Conservation (phyloP, 2,888 invertebrate species). For the Chirona hameri region DNA sequence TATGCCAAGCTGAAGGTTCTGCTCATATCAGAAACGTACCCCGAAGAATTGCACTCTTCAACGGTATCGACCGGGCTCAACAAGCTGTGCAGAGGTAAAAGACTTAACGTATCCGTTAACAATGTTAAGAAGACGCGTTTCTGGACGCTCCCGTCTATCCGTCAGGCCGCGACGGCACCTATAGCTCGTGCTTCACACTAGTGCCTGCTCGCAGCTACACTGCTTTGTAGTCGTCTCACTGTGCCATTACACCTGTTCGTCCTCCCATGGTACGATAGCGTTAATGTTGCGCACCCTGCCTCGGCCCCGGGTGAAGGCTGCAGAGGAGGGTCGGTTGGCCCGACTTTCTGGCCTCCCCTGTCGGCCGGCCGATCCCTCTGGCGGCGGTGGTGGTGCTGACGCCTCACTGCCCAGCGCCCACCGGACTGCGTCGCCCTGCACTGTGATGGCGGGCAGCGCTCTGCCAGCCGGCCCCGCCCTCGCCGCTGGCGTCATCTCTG, state of each 20-base stretch:
- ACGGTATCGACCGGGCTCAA: too few species aligned
- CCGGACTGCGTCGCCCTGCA: background rate
- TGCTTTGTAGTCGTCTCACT: background rate
- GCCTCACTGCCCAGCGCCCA: conserved; percentile 2
- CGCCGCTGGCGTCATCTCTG: background rate
- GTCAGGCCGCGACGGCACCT: too few species aligned
- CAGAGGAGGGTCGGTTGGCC: background rate
- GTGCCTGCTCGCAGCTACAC: too few species aligned
- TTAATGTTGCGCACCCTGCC: background rate
- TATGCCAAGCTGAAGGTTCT: too few species aligned
- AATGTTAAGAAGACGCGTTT: too few species aligned
- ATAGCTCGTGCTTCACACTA: too few species aligned
- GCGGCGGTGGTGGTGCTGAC: background rate
- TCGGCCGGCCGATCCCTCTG: background rate
- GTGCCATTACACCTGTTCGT: background rate
- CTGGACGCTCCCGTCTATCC: too few species aligned
- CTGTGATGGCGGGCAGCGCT: background rate
- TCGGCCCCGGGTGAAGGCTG: background rate
- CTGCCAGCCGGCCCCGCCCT: background rate
- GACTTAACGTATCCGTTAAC: too few species aligned
- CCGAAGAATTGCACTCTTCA: too few species aligned
- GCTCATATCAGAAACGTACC: too few species aligned
- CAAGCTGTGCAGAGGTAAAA: too few species aligned
- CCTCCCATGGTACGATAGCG: conserved; percentile 12
- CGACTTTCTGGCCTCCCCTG: too few species aligned